A percentile compares a stretch with the other conserved stretches of the same genome.
Conservation (phyloP, 2,113 vertebrate species). For the Neoarius graeffei region DNA sequence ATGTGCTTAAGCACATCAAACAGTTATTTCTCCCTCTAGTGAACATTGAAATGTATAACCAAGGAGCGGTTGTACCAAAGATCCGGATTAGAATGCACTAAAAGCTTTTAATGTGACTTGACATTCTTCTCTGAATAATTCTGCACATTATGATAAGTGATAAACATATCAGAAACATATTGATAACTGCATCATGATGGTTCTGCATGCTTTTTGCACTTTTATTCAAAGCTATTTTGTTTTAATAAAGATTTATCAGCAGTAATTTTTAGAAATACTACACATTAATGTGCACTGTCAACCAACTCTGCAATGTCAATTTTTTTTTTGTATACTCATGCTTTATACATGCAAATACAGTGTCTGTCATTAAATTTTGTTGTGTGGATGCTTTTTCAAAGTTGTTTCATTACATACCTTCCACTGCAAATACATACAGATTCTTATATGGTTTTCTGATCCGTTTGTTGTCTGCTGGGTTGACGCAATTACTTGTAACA, state of each 20-base stretch:
- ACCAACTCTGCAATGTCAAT: conserved; percentile 53
- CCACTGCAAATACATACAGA: conserved; percentile 13
- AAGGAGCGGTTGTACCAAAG: conserved; percentile 75
- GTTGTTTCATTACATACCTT: conserved; percentile 3
- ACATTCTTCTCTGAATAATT: conserved; percentile 55
- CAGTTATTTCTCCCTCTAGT: conserved; percentile 49
- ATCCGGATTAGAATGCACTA: conserved; percentile 68
- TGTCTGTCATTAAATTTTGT: conserved; percentile 39
- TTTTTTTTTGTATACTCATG: conserved; percentile 54
- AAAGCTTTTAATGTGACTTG: conserved; percentile 63
- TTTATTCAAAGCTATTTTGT: conserved; percentile 64
- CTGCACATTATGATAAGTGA: conserved; percentile 60
- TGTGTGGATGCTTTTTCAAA: conserved; percentile 44
- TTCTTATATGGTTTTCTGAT: conserved; percentile 32
- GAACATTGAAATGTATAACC: conserved; percentile 63
- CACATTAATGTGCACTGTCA: conserved; percentile 59
- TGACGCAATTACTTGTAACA: not conserved
- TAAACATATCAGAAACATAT: conserved; percentile 66
- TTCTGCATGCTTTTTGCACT: conserved; percentile 68
- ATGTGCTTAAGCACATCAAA: conserved; percentile 53
- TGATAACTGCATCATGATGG: conserved; percentile 63
- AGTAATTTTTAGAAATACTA: conserved; percentile 55
- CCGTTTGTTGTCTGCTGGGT: not conserved
- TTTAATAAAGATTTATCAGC: conserved; percentile 56
- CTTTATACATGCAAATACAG: conserved; percentile 55